Base-by-base conservation (phyloP, 2,888 invertebrate genomes). In the Sabellastarte sp. region DNA sequence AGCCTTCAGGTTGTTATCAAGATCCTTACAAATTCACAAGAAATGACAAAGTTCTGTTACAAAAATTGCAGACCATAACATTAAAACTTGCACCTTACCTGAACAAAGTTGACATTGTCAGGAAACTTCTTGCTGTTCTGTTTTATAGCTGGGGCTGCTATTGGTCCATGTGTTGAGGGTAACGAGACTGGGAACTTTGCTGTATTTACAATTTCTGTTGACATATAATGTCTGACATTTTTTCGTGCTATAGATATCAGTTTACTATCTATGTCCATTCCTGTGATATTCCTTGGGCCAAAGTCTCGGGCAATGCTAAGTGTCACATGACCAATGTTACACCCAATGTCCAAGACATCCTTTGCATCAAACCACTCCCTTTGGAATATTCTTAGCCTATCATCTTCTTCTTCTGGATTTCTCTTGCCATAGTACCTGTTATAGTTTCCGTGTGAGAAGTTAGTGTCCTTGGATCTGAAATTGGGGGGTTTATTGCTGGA, bases 361-460 rank as follows among this genome's bases (percentile, higher is more conserved):
- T 93, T 95, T 1, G 90, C 90, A 69, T 89, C 87, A 83, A 98
- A 96, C 79, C 96, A 87, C 76, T 93, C 91, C 53, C 88, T 86
- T 76, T 92, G 89, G 77, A 98, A 91, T 63, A 91, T 90, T 77
- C 89, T 89, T 72, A 98, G 86, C 60, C 99, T 88, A 55, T 90
- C 88, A 84, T 98, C 98, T 41, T 74, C 68, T 51, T 90, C 89
- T 74, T 91, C 89, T 29, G 90, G 87, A 84, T 95, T 93, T 41
- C 97, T 89, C 81, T 96, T 95, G 29, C 97, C 97, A 80, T 96
- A 95, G 86, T 98, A 98, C 86, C 93, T 90, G 83, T 93, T 93
- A 85, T 96, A 98, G 85, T 99, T 99, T 63, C 99, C 98, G 86
- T 91, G 95, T 78, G 93, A 92, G 86, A 93, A 96, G 80, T 89